A percentile compares a stretch with the other conserved stretches of the same genome.
Evolutionary conservation across 2,113 vertebrate species (phyloP).

Genomic region (Syngnathus scovelli): DNA sequence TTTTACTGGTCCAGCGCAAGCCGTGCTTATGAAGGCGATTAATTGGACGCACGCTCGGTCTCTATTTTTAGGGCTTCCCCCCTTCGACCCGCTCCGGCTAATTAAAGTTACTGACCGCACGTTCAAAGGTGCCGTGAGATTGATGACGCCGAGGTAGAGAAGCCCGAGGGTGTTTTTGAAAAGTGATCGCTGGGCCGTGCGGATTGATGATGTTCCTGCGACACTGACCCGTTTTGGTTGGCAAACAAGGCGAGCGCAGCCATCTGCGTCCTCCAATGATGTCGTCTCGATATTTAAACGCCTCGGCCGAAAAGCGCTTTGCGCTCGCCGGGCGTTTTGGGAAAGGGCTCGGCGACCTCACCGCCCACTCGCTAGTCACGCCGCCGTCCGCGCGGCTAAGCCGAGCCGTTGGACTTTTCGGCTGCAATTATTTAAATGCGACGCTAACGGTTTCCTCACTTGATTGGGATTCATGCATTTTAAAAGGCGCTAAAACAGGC

Average conservation of each 20-base stretch:
- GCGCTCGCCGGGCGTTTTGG: not conserved
- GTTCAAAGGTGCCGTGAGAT: slow-evolving; percentile 55
- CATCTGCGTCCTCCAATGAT: slow-evolving; percentile 17
- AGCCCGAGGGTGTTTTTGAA: slow-evolving; percentile 30
- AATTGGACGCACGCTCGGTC: slow-evolving; percentile 21
- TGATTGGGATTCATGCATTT: not conserved
- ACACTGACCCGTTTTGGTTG: slow-evolving; percentile 55
- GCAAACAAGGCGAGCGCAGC: slow-evolving; percentile 14
- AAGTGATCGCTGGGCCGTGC: slow-evolving; percentile 27
- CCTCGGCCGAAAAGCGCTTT: not conserved
- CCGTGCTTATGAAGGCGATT: slow-evolving; percentile 1
- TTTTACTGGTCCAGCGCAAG: not conserved
- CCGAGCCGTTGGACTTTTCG: not conserved
- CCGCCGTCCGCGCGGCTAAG: not conserved
- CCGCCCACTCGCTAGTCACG: not conserved
- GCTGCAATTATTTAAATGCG: not conserved
- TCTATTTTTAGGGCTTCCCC: slow-evolving; percentile 51
- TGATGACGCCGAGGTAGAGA: slow-evolving; percentile 50
- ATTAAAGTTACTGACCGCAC: slow-evolving; percentile 46
- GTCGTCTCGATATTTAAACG: slow-evolving; percentile 39
- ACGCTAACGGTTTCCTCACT: not conserved
- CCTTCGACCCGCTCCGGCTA: slow-evolving; percentile 37
- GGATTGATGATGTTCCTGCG: slow-evolving; percentile 55
- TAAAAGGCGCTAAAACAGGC: not conserved
- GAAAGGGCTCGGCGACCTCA: not conserved